Conservation (phyloP, 2,797 vertebrate species). For the Garrulus glandarius region DNA sequence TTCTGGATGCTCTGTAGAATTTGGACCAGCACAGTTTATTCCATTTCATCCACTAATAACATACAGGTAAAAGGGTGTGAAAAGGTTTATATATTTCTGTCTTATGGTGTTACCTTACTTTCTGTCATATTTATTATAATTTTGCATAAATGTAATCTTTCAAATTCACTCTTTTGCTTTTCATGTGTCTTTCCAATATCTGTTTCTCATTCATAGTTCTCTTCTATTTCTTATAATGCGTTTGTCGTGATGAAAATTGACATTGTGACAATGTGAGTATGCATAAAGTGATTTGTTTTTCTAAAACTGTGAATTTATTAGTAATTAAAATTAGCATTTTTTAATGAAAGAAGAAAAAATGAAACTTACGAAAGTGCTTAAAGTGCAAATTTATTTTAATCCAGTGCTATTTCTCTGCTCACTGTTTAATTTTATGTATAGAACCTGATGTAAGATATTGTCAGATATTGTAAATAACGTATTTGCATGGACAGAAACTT, state of each 20-base stretch:
- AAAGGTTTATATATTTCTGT: not conserved
- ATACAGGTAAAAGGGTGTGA: slow-evolving; percentile 79
- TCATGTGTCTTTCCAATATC: slow-evolving; percentile 57
- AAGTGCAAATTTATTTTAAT: not conserved
- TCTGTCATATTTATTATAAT: not conserved
- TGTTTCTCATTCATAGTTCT: slow-evolving; percentile 74
- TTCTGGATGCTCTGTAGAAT: slow-evolving; percentile 89
- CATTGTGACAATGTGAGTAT: slow-evolving; percentile 72
- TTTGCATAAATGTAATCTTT: slow-evolving; percentile 35
- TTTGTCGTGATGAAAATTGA: slow-evolving; percentile 66
- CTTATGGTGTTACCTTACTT: not conserved
- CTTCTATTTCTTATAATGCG: slow-evolving; percentile 71
- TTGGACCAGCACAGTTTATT: slow-evolving; percentile 93
- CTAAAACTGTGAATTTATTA: not conserved
- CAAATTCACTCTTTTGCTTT: slow-evolving; percentile 52
- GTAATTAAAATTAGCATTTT: not conserved
- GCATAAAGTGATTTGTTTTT: slow-evolving; percentile 7
- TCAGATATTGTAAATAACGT: not conserved
- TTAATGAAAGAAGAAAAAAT: not conserved
- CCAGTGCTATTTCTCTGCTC: not conserved
- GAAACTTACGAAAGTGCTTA: not conserved
- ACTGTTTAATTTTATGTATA: not conserved
- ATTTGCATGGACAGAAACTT: not conserved
- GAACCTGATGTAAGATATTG: not conserved
- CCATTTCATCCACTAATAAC: slow-evolving; percentile 94